Conservation (phyloP, 2,888 invertebrate species). For the Melanchra persicariae region DNA sequence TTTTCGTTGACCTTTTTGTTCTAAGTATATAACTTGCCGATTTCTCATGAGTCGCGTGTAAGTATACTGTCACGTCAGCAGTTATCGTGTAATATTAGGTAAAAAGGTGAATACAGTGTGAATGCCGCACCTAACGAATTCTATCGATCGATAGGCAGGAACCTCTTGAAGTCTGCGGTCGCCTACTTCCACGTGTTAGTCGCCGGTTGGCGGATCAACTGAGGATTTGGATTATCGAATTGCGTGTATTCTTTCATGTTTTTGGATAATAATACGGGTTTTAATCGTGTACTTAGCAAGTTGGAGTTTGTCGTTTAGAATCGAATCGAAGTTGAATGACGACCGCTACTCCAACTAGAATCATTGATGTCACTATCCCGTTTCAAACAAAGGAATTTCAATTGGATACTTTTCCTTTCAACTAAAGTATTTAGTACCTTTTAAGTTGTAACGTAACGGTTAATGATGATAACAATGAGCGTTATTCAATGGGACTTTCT, state of each 20-base stretch:
- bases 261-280: constrained; percentile 10
- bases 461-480: constrained; percentile 24
- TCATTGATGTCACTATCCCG: constrained; percentile 8
- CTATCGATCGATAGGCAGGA: constrained; percentile 67
- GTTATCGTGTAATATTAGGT: constrained; percentile 48
- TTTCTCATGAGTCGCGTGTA: constrained; percentile 26
- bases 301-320: no score
- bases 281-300: background rate
- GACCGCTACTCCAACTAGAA: constrained; percentile 3
- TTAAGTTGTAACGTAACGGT: constrained; percentile 14
- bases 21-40: constrained; percentile 26
- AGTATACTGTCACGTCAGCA: constrained; percentile 37
- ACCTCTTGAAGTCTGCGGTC: constrained; percentile 38
- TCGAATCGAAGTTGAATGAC: background rate
- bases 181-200: constrained; percentile 72
- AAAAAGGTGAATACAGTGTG: constrained; percentile 39
- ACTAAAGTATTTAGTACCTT: background rate
- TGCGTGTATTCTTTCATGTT: background rate
- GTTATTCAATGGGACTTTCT: constrained; percentile 16
- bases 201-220: constrained; percentile 67
- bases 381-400: constrained; percentile 53
- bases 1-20: constrained; percentile 32
- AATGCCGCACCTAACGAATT: constrained; percentile 61
- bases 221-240: constrained; percentile 41
- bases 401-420: constrained; percentile 14